phyloP scores from a whole-genome alignment of 2,888 invertebrate species.

The Plebejus anna region DNA sequence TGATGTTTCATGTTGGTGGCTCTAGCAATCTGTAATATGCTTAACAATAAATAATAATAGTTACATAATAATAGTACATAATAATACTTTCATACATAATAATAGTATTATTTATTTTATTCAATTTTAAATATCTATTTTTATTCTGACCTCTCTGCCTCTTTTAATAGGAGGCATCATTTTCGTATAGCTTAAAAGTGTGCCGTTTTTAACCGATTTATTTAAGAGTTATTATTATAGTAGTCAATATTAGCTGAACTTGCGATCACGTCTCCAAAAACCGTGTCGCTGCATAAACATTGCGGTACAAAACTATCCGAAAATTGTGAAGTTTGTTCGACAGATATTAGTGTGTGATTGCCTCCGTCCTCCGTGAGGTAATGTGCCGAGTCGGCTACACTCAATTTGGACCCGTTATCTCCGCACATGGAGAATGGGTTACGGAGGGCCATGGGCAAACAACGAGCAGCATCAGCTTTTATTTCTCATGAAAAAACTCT shows the following conservation, averaged over 20 bases:
- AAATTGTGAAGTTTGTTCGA: slow-evolving; percentile 6
- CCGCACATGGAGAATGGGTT: slow-evolving; percentile 18
- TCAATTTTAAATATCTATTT: no score
- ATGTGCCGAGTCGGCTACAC: slow-evolving; percentile 23
- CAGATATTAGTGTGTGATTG: slow-evolving; percentile 7
- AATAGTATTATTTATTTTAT: no score
- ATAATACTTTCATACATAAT: no score
- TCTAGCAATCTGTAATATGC: neutral
- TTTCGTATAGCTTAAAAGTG: neutral
- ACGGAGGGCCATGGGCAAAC: slow-evolving; percentile 17
- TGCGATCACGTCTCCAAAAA: neutral
- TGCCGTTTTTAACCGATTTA: neutral
- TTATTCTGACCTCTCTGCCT: no score
- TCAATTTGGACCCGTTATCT: slow-evolving; percentile 23
- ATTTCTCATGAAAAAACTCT: neutral
- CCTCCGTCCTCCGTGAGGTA: slow-evolving; percentile 21
- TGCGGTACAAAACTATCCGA: slow-evolving; percentile 18
- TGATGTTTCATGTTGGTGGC: neutral
- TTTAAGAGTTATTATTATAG: neutral
- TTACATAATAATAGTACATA: no score
- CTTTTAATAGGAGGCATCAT: no score
- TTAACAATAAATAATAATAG: no score
- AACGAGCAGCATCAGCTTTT: neutral
- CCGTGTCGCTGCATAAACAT: neutral
- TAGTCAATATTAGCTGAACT: neutral